Evolutionary conservation across 1,140 invertebrate species (phyloP).

Genomic region (Drosophila jambulina): DNA sequence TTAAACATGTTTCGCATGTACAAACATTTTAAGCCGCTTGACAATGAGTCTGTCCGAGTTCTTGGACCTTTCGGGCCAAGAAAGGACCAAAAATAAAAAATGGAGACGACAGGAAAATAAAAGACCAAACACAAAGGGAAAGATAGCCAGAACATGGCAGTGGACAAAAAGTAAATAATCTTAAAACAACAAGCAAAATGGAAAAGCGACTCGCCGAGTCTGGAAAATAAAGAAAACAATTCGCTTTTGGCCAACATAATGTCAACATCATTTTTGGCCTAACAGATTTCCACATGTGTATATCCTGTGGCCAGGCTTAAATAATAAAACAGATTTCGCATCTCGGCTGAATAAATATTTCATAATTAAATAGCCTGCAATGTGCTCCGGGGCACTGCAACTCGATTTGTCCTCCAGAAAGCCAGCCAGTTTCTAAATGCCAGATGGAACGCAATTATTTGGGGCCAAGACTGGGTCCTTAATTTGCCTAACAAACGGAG

Average conservation of each 20-base stretch:
- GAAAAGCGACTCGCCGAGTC: neutral
- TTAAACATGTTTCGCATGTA: slow-evolving; percentile 41
- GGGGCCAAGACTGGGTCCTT: slow-evolving; percentile 9
- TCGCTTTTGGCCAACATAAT: slow-evolving; percentile 25
- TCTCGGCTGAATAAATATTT: slow-evolving; percentile 47
- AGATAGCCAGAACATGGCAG: slow-evolving; percentile 12
- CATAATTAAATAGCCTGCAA: slow-evolving; percentile 41
- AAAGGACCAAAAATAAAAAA: slow-evolving; percentile 23
- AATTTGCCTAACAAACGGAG: slow-evolving; percentile 42
- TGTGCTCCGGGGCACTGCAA: slow-evolving; percentile 1
- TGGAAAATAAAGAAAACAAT: slow-evolving; percentile 33
- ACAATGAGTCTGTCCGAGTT: slow-evolving; percentile 40
- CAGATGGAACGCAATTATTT: slow-evolving; percentile 31
- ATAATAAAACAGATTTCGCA: slow-evolving; percentile 46
- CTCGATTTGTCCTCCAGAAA: neutral
- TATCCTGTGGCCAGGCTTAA: slow-evolving; percentile 21
- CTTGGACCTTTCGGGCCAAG: slow-evolving; percentile 17
- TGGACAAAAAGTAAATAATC: slow-evolving; percentile 37
- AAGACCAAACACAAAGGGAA: slow-evolving; percentile 16
- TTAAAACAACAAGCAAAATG: slow-evolving; percentile 24
- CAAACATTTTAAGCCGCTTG: slow-evolving; percentile 48
- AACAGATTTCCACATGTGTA: slow-evolving; percentile 15
- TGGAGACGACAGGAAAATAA: slow-evolving; percentile 7
- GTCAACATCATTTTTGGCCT: slow-evolving; percentile 25
- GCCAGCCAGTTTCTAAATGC: neutral